Evolutionary conservation across 2,797 vertebrate genomes (phyloP).

Genomic region (Salmo trutta): DNA sequence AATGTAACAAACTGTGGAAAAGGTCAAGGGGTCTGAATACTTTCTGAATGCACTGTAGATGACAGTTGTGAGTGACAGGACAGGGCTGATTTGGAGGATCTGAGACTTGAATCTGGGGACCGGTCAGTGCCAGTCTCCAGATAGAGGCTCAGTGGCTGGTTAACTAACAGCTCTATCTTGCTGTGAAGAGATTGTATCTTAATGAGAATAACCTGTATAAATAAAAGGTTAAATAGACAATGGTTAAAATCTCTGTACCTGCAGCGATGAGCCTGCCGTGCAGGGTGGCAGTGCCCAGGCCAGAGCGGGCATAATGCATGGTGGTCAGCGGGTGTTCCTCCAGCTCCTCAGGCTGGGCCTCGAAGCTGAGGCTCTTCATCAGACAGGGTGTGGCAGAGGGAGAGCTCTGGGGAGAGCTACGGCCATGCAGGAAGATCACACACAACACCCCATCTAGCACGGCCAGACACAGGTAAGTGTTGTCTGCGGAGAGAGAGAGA

Average conservation of each 20-base stretch:
- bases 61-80: not conserved
- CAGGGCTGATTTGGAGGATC: not conserved
- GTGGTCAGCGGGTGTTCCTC: constrained; percentile 88
- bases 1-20: no score
- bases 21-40: no score
- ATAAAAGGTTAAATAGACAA: no score
- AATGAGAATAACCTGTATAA: no score
- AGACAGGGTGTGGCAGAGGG: constrained; percentile 93
- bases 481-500: constrained; percentile 70
- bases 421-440: constrained; percentile 96
- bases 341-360: constrained; percentile 82
- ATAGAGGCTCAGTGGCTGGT: not conserved
- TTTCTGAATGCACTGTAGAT: no score
- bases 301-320: constrained; percentile 96
- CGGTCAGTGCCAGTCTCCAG: not conserved
- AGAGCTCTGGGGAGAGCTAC: constrained; percentile 93
- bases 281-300: constrained; percentile 89
- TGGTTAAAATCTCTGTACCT: constrained; percentile 70
- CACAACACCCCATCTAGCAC: constrained; percentile 93
- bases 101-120: not conserved
- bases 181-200: no score
- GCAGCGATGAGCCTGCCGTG: constrained; percentile 89
- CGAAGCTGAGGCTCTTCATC: constrained; percentile 95
- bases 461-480: constrained; percentile 94
- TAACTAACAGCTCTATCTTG: not conserved